Conservation (phyloP, 2,888 invertebrate genomes). For the Xanthorhoe designata region DNA sequence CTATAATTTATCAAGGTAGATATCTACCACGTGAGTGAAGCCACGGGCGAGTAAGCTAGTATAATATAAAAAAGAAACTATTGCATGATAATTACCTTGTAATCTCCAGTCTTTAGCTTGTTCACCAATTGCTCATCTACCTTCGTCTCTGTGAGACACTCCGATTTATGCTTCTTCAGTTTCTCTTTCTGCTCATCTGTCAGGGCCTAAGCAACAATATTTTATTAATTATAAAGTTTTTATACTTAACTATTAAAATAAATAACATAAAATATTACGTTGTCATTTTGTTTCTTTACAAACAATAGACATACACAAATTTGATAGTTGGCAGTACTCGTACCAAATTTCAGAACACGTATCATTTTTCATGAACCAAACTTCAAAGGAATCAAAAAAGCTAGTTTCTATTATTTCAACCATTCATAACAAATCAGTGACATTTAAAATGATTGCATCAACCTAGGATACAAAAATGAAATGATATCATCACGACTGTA, state of each 20-base stretch:
- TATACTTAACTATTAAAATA: too few species aligned
- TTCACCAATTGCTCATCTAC: constrained; percentile 73
- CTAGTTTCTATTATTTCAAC: not conserved
- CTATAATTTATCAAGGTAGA: too few species aligned
- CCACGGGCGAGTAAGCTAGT: too few species aligned
- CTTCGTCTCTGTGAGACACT: constrained; percentile 75
- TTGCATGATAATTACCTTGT: constrained; percentile 59
- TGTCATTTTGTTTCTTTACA: too few species aligned
- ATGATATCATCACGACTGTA: too few species aligned
- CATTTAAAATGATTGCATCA: constrained; percentile 2
- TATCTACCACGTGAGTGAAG: too few species aligned
- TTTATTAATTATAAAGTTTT: not conserved
- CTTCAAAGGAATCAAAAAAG: not conserved
- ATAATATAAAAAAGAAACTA: too few species aligned
- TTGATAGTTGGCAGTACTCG: too few species aligned
- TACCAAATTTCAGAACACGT: too few species aligned
- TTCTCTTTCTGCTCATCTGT: constrained; percentile 81
- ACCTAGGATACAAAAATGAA: too few species aligned
- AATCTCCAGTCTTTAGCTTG: constrained; percentile 77
- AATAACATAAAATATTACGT: too few species aligned
- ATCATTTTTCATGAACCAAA: not conserved
- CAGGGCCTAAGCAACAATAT: constrained; percentile 61
- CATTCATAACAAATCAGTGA: not conserved
- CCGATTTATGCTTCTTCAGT: constrained; percentile 76
- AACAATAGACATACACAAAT: too few species aligned